Percentiles rank a stretch among this genome's conserved stretches.
phyloP scores from a whole-genome alignment of 1,140 invertebrate genomes.

The Planococcus citri region DNA sequence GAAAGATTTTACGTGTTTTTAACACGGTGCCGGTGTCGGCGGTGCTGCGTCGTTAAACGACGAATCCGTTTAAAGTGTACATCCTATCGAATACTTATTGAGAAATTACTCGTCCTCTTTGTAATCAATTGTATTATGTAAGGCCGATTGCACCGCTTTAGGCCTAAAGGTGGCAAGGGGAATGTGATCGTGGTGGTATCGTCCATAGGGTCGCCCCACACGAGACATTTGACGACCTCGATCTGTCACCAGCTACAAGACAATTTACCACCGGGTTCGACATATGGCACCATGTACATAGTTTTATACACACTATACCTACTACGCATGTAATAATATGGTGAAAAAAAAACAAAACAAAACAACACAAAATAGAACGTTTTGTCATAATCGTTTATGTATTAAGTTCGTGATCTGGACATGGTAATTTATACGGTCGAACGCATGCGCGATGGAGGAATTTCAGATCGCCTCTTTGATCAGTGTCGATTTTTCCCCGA shows the following conservation, averaged over 20 bases:
- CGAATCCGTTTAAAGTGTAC: neutral
- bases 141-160: too few species aligned
- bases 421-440: conserved; percentile 18
- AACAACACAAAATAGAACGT: conserved; percentile 12
- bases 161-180: too few species aligned
- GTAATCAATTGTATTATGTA: neutral
- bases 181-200: too few species aligned
- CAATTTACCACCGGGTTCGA: neutral
- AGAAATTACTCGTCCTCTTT: neutral
- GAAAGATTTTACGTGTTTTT: neutral
- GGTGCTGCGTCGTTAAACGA: too few species aligned
- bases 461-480: conserved; percentile 14
- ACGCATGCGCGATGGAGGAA: conserved; percentile 16
- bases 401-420: conserved; percentile 9
- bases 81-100: neutral
- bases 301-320: too few species aligned
- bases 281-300: conserved; percentile 5
- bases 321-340: neutral
- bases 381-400: conserved; percentile 19
- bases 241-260: neutral
- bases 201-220: too few species aligned
- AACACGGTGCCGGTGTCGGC: neutral
- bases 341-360: too few species aligned
- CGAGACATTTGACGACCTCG: conserved; percentile 12
- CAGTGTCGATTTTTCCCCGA: conserved; percentile 13